These are phyloP conservation scores for Ellobius talpinus DNA, from an alignment of 2,113 vertebrate genomes.

Conservation along the genomic window DNA sequence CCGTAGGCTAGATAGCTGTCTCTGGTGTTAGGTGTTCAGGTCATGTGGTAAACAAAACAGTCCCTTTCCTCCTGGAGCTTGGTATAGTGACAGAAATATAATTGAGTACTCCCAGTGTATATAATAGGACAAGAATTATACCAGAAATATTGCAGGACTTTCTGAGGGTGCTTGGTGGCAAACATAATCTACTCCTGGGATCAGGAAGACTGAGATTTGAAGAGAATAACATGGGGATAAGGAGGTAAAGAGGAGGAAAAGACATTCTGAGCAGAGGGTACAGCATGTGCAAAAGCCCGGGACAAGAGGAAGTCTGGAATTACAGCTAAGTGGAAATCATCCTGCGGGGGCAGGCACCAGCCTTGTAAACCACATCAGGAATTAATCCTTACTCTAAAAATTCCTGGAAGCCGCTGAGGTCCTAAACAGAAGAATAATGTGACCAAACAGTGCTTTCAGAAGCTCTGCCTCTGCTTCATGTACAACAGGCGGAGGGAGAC, in stretches of 20 bases:
- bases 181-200: neutral
- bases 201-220: neutral
- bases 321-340: neutral
- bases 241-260: neutral
- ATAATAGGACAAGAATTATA: neutral
- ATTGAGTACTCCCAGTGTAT: neutral
- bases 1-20: neutral
- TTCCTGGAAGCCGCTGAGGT: neutral
- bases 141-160: neutral
- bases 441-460: neutral
- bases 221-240: neutral
- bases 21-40: neutral
- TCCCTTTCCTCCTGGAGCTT: neutral
- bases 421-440: neutral
- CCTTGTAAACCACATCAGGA: neutral
- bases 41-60: neutral
- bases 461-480: neutral
- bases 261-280: neutral
- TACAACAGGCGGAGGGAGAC: neutral
- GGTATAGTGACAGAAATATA: neutral
- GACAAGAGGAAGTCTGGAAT: neutral
- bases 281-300: neutral
- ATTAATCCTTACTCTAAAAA: neutral
- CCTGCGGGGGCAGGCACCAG: neutral
- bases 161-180: neutral